phyloP scores from a whole-genome alignment of 2,888 invertebrate genomes.

The Sepioteuthis lessoniana region DNA sequence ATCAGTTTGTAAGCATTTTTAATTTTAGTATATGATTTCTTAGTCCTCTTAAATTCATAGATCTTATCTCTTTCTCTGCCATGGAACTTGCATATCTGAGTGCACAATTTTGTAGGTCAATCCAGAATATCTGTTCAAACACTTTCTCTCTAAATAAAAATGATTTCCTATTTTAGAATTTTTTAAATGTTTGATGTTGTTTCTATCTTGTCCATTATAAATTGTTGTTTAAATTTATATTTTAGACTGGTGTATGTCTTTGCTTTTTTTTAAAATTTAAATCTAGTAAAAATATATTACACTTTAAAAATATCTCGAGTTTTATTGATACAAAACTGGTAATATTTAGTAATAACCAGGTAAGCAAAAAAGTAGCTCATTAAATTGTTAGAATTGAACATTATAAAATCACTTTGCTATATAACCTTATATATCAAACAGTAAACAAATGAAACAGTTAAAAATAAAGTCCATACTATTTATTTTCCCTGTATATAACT shows the following conservation, averaged over 20 bases:
- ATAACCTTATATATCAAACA: no score
- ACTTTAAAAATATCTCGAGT: no score
- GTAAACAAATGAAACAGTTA: no score
- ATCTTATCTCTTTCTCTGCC: neutral
- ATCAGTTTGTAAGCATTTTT: neutral
- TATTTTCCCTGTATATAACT: no score
- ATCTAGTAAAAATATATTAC: no score
- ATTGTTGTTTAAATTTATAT: neutral
- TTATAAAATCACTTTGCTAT: no score
- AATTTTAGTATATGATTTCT: neutral
- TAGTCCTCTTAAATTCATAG: neutral
- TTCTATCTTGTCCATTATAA: neutral
- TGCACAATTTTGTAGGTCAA: neutral
- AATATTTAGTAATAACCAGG: no score
- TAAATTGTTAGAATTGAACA: no score
- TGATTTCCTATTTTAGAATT: neutral
- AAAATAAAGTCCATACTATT: no score
- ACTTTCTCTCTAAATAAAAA: neutral
- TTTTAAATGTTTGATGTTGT: neutral
- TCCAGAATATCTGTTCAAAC: slow-evolving; percentile 1
- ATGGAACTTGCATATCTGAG: neutral
- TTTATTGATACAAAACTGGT: no score
- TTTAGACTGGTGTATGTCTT: neutral
- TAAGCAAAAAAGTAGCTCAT: no score
- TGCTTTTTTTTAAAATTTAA: no score